Evolutionary conservation across 2,888 invertebrate genomes (phyloP).

Genomic region (Theodoxus fluviatilis): DNA sequence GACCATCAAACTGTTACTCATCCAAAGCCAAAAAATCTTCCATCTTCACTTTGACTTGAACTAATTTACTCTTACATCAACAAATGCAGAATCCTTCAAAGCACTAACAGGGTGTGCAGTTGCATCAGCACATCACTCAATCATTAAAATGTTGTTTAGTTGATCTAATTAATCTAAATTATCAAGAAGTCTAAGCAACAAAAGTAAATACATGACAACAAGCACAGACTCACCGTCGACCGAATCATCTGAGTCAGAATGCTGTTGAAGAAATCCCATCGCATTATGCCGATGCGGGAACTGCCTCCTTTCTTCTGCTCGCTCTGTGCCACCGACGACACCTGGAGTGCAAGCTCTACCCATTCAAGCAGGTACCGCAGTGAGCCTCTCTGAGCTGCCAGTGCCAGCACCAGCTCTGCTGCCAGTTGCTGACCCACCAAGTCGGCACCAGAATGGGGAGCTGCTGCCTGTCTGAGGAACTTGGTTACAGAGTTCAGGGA

Average conservation of each 20-base stretch:
- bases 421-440: constrained; percentile 61
- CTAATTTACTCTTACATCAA: neutral
- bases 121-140: no score
- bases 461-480: constrained; percentile 68
- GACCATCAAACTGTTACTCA: no score
- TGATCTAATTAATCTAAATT: neutral
- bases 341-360: constrained; percentile 70
- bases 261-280: constrained; percentile 51
- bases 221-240: constrained; percentile 52
- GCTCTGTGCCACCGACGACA: constrained; percentile 30
- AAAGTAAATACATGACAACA: no score
- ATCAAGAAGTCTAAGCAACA: no score
- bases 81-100: no score
- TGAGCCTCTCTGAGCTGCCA: constrained; percentile 72
- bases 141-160: no score
- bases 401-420: constrained; percentile 70
- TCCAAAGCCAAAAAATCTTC: neutral
- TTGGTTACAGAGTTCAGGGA: constrained; percentile 70
- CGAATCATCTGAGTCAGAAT: constrained; percentile 58
- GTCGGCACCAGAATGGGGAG: constrained; percentile 69
- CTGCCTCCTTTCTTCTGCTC: constrained; percentile 30
- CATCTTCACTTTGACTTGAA: neutral
- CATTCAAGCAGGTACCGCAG: constrained; percentile 72
- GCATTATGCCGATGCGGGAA: constrained; percentile 43
- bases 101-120: no score